Evolutionary conservation across 2,888 invertebrate species (phyloP), one percentile per base, ranked within the genome.

Genomic region (Heterodera filipjevi): DNA sequence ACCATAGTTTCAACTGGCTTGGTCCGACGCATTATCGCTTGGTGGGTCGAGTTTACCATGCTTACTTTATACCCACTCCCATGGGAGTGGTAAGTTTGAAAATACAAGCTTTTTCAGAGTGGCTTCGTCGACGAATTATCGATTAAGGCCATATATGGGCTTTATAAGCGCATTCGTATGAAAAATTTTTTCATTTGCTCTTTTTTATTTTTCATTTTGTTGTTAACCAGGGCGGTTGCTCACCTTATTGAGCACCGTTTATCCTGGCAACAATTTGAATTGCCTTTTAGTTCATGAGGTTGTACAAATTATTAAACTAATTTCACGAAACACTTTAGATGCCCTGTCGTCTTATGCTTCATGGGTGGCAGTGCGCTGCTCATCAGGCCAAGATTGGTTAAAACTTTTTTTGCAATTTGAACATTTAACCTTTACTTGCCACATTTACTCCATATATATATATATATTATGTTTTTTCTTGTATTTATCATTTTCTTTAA

Each of bases 301-400:
- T 10, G 27, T 59, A 6, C 59, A 59, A 5, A 27, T 3, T 8
- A 59, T 27, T 5, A 59, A 27, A 27, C 59, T 59, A 59, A 59
- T 59, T 27, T 59, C 59, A n/a, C 59, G 27, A 27, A 59, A 27
- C 59, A 8, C n/a, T 59, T 59, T 59, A 59, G 59, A 27, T 59
- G 59, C 59, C 59, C 59, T 59, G 59, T 59, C 59, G 59, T 59
- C 59, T 59, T 59, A 27, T 59, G 59, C 59, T 59, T 59, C 59
- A 59, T 59, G 59, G 59, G 3, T 49, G 49, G 49, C 49, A 14
- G 19, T 49, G 49, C 19, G 49, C 49, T 19, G 49, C 49, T 49
- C 49, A 16, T 49, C 49, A 49, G 49, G 49, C 16, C 49, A 49
- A 49, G 49, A 14, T 49, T 14, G 49, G 49, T 49, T n/a, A n/a